Conservation (phyloP, 35 echinoderm and acorn worm genomes). For the Hemicentrotus pulcherrimus region DNA sequence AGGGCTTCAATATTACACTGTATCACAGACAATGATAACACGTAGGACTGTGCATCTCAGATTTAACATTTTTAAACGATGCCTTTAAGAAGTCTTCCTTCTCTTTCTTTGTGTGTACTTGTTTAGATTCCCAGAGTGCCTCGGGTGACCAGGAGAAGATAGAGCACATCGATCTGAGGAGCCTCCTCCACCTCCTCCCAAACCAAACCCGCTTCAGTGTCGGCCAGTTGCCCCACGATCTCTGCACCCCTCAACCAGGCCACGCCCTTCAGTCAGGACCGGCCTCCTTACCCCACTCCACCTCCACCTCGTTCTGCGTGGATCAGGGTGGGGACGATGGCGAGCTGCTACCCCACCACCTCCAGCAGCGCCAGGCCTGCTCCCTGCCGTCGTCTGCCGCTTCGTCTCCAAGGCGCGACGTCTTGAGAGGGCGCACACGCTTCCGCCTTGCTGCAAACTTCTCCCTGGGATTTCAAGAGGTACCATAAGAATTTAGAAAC, state of each 20-base stretch:
- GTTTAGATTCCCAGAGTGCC: slow-evolving; percentile 1
- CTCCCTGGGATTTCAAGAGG: slow-evolving; percentile 33
- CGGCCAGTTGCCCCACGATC: not conserved
- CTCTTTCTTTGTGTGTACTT: not conserved
- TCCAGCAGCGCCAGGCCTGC: not conserved
- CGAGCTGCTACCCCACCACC: not conserved
- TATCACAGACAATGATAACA: too few relatives aligned
- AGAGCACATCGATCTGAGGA: slow-evolving; percentile 27
- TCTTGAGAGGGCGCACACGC: slow-evolving; percentile 18
- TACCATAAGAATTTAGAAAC: not conserved
- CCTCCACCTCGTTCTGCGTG: slow-evolving; percentile 7
- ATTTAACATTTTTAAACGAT: too few relatives aligned
- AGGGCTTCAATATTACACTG: too few relatives aligned
- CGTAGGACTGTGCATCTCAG: too few relatives aligned
- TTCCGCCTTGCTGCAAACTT: slow-evolving; percentile 39
- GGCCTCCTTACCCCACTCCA: slow-evolving; percentile 28
- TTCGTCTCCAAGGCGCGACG: slow-evolving; percentile 15
- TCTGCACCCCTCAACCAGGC: not conserved
- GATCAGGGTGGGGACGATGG: not conserved
- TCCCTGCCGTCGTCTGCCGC: slow-evolving; percentile 30
- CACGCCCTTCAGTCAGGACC: not conserved
- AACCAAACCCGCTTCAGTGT: not conserved
- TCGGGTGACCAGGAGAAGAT: slow-evolving; percentile 31
- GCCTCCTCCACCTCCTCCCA: slow-evolving; percentile 17
- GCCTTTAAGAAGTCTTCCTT: not conserved